Evolutionary conservation across 2,888 invertebrate species (phyloP), one percentile per base, ranked within the genome.

Genomic region (Perizoma affinitatum): DNA sequence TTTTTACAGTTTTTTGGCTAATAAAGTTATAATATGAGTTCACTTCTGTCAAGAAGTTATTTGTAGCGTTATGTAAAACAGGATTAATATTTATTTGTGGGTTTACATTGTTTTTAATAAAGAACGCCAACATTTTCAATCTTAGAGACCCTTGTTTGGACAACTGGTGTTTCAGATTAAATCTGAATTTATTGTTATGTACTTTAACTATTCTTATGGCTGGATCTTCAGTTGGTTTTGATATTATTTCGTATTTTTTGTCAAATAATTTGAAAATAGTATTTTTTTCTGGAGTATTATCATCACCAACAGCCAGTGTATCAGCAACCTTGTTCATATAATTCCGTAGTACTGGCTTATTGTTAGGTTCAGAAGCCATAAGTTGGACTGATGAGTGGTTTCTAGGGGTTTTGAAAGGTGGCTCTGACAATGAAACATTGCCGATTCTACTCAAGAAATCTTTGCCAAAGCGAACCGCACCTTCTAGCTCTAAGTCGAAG

Each of bases 51-150:
- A 45, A 5, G 45, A 63, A 67, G 9, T 33, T 35, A 1, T 52
- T 7, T 7, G 43, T 52, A 35, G 45, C 50, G 11, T 55, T 40
- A 34, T 49, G 54, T 36, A 64, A 6, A 34, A 61, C 33, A 11
- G 40, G 1, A 33, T 43, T 48, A 10, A 62, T 43, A 53, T 61
- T 45, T 9, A 45, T 9, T 4, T 49, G 22, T 5, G 54, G 40
- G 5, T 56, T 49, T 4, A 62, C 5, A 6, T 54, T 4, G 9
- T 56, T 54, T 54, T 61, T 58, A 6, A 65, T 48, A 41, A 38
- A 48, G 6, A 58, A 50, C 36, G 50, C 62, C 6, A 67, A 46
- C 2, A 11, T 35, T 52, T 61, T 61, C 11, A 67, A 54, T 44
- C 9, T 44, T 5, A 40, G 54, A 8, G 35, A 22, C 8, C 63